These are phyloP conservation scores for Resseliella maxima DNA, from an alignment of 2,888 invertebrate species.

Conservation along the genomic window DNA sequence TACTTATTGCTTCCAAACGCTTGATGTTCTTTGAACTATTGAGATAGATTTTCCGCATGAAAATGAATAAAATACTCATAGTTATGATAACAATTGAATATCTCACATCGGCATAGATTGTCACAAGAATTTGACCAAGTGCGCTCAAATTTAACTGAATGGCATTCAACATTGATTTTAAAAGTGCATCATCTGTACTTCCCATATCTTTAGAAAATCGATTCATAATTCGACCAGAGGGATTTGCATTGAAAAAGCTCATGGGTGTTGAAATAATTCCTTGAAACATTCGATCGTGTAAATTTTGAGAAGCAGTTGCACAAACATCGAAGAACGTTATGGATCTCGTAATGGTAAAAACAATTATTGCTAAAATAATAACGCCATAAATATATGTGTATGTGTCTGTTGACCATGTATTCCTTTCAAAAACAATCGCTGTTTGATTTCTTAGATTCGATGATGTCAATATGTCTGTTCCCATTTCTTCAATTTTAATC, in stretches of 20 bases:
- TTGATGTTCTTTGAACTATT: constrained; percentile 78
- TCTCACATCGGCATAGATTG: constrained; percentile 73
- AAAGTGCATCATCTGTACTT: constrained; percentile 80
- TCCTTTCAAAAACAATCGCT: background rate
- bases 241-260: constrained; percentile 86
- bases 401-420: constrained; percentile 63
- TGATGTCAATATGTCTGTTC: constrained; percentile 59
- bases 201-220: constrained; percentile 90
- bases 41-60: constrained; percentile 73
- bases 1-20: constrained; percentile 73
- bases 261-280: constrained; percentile 69
- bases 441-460: background rate
- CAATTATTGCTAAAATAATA: background rate
- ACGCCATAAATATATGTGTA: constrained; percentile 63
- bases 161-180: constrained; percentile 76
- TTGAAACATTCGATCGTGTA: constrained; percentile 79
- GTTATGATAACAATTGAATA: constrained; percentile 72
- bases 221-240: constrained; percentile 80
- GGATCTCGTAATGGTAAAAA: constrained; percentile 67
- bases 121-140: constrained; percentile 73
- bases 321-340: constrained; percentile 74
- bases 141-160: constrained; percentile 69
- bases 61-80: constrained; percentile 71
- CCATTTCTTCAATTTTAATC: constrained; percentile 62
- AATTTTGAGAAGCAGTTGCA: constrained; percentile 73